phyloP scores from a whole-genome alignment of 2,888 invertebrate genomes.

The Apamea monoglypha region DNA sequence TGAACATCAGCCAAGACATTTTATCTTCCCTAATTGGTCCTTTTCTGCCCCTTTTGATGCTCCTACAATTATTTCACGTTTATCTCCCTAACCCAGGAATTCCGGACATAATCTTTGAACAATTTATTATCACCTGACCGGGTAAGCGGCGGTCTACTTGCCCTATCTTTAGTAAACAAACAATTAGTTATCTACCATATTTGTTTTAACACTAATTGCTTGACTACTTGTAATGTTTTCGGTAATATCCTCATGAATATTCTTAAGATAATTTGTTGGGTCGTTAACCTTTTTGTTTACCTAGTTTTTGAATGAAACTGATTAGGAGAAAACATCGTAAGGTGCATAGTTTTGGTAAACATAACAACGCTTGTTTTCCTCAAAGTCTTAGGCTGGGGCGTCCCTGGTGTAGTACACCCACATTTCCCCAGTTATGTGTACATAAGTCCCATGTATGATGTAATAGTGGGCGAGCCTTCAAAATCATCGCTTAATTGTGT shows the following conservation, averaged over 20 bases:
- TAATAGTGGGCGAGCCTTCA: too few relatives aligned
- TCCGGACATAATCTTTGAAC: slow-evolving; percentile 23
- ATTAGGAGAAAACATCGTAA: background rate
- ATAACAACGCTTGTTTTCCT: too few relatives aligned
- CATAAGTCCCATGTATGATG: too few relatives aligned
- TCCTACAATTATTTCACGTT: background rate
- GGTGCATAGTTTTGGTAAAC: background rate
- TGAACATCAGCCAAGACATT: background rate
- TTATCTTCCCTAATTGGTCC: background rate
- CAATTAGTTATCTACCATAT: slow-evolving; percentile 42
- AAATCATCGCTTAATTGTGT: too few relatives aligned
- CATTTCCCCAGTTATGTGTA: too few relatives aligned
- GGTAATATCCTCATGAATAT: slow-evolving; percentile 36
- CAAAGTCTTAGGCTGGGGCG: too few relatives aligned
- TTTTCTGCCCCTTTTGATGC: background rate
- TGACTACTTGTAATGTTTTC: slow-evolving; percentile 49
- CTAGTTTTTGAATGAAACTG: background rate
- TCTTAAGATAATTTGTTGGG: slow-evolving; percentile 26
- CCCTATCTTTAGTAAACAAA: slow-evolving; percentile 58
- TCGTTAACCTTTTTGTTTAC: slow-evolving; percentile 22
- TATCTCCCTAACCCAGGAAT: slow-evolving; percentile 15
- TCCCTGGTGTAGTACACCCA: too few relatives aligned
- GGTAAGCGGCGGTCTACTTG: slow-evolving; percentile 46
- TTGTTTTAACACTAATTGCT: slow-evolving; percentile 50
- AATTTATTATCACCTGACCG: slow-evolving; percentile 57